Evolutionary conservation across 2,113 vertebrate genomes (phyloP), one percentile per base, ranked within the genome.

Genomic region (Zingel zingel): DNA sequence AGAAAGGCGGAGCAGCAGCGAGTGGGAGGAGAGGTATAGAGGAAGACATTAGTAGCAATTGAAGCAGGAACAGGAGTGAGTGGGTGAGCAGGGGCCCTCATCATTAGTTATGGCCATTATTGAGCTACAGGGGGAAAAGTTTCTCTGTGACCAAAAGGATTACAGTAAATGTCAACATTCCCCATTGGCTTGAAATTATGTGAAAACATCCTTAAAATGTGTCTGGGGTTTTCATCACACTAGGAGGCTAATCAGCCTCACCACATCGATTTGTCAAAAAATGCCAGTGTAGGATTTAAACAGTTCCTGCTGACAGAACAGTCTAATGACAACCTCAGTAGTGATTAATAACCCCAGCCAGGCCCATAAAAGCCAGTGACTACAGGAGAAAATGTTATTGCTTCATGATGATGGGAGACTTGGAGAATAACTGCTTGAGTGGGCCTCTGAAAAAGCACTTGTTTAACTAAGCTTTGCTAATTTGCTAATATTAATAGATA

Each of bases 21-120:
- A 83, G 95, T 88, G 95, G 95, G 94, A 96, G 96, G 90, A 97
- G 95, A 95, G 94, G 96, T 95, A 91, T 74, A 93, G 81, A 94
- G 84, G 88, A 74, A 90, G 74, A 88, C 45, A 23, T 89, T 91
- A 94, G 91, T 91, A 84, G 74, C 69, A 85, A 51, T 82, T 73
- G 57, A 79, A 84, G 81, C 82, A 80, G 79, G 48, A 82, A 77
- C 14, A 79, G 56, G 70, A 74, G 78, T 86, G 75, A 87, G 81
- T 33, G 79, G 77, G 61, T 57, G 72, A 88, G 79, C 74, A 65
- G 75, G 74, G 71, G 85, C 57, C 21, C 61, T 65, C 56, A 76
- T 81, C 74, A 62, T 86, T 53, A 89, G 82, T 76, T 58, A 70
- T 9, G 53, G 57, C 62, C 58, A 21, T 61, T 59, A 66, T 25